phyloP scores from a whole-genome alignment of 1,140 invertebrate species.

The Paraescarpia echinospica region DNA sequence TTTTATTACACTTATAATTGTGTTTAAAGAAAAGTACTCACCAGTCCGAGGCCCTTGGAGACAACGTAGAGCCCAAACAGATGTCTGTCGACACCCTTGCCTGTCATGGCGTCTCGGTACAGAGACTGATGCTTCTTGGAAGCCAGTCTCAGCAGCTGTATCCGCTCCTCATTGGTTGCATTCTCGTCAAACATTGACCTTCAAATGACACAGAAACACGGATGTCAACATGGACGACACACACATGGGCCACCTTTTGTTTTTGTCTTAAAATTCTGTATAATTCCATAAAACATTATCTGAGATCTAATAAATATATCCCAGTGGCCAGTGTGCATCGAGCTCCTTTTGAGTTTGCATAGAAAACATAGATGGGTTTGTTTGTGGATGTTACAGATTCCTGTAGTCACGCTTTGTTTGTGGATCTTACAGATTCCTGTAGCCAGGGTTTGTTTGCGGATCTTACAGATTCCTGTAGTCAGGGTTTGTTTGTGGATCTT shows the following conservation, averaged over 20 bases:
- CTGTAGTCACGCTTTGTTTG: too few species aligned
- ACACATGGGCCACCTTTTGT: neutral
- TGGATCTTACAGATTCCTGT: too few species aligned
- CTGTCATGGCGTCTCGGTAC: constrained; percentile 95
- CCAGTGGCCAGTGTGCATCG: too few species aligned
- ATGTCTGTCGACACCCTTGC: constrained; percentile 77
- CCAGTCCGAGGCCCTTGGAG: constrained; percentile 61
- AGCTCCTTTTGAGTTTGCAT: too few species aligned
- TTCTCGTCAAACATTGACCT: constrained; percentile 56
- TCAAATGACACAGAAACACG: constrained; percentile 32
- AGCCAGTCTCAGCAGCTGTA: constrained; percentile 72
- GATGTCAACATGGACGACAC: too few species aligned
- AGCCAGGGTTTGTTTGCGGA: too few species aligned
- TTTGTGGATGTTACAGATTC: too few species aligned
- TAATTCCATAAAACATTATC: constrained; percentile 8
- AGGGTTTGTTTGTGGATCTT: too few species aligned
- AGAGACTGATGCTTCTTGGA: constrained; percentile 79
- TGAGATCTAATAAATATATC: too few species aligned
- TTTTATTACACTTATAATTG: too few species aligned
- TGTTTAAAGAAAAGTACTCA: constrained; percentile 39
- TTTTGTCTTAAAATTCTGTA: constrained; percentile 1
- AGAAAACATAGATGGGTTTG: too few species aligned
- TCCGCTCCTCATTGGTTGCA: constrained; percentile 65
- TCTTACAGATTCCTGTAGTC: too few species aligned
- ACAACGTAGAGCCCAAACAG: constrained; percentile 64